These are phyloP conservation scores for Pseudochaenichthys georgianus DNA, from an alignment of 2,797 vertebrate species.

Conservation along the genomic window DNA sequence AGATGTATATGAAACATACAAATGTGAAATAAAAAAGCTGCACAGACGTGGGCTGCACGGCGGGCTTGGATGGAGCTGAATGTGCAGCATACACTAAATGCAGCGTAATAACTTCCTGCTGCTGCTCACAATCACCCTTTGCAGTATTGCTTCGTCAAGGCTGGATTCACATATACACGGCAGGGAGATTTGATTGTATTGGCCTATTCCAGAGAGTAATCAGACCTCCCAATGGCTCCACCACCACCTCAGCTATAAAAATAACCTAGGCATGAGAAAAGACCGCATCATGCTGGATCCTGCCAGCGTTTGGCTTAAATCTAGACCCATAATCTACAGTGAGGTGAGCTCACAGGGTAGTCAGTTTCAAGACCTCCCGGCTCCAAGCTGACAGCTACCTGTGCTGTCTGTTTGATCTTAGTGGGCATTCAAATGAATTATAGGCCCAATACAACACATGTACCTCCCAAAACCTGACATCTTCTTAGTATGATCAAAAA, in stretches of 20 bases:
- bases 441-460: constrained; percentile 16
- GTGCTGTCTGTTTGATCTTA: constrained; percentile 35
- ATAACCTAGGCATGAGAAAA: constrained; percentile 61
- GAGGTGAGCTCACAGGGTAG: constrained; percentile 55
- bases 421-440: constrained; percentile 19
- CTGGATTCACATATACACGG: constrained; percentile 34
- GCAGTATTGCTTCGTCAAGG: constrained; percentile 34
- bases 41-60: constrained; percentile 1
- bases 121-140: constrained; percentile 27
- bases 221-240: constrained; percentile 55
- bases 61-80: constrained; percentile 17
- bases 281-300: constrained; percentile 43
- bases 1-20: constrained; percentile 57
- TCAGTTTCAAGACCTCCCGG: constrained; percentile 39
- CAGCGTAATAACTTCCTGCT: constrained; percentile 48
- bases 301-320: constrained; percentile 41
- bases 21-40: constrained; percentile 34
- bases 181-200: constrained; percentile 52
- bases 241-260: constrained; percentile 53
- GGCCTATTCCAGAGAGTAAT: constrained; percentile 52
- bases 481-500: background rate
- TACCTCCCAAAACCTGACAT: constrained; percentile 9
- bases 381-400: constrained; percentile 54
- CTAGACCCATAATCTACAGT: constrained; percentile 43
- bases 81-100: constrained; percentile 37